Conservation (phyloP, 2,888 invertebrate species). For the Gymnoscelis rufifasciata region DNA sequence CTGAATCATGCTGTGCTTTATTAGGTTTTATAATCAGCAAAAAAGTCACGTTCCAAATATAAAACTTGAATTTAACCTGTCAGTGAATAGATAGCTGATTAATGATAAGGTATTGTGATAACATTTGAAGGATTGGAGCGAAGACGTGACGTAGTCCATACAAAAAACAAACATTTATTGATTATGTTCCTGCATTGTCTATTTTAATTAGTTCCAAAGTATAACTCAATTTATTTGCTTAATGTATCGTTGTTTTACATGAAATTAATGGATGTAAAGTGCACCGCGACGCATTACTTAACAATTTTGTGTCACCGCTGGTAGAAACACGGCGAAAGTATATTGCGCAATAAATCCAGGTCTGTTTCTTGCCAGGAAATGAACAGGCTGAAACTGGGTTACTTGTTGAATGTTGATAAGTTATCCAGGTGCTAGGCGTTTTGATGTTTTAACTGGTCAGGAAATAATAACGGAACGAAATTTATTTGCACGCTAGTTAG, state of each 20-base stretch:
- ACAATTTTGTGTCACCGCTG: slow-evolving; percentile 32
- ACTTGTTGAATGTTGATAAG: neutral
- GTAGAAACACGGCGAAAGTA: slow-evolving; percentile 54
- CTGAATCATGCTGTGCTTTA: neutral
- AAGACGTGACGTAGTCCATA: no score
- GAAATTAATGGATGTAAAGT: neutral
- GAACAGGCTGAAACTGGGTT: slow-evolving; percentile 7
- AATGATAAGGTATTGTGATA: neutral
- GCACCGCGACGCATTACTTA: slow-evolving; percentile 27
- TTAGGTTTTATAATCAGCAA: neutral
- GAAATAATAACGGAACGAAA: no score
- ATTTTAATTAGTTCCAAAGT: no score
- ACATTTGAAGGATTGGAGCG: neutral
- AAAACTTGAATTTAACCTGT: neutral
- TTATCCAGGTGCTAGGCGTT: neutral
- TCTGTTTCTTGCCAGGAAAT: slow-evolving; percentile 38
- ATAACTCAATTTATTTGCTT: no score
- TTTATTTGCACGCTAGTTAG: no score
- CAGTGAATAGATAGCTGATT: neutral
- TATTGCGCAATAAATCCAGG: slow-evolving; percentile 40
- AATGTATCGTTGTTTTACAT: no score
- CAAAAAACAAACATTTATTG: no score
- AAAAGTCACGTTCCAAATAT: slow-evolving; percentile 9
- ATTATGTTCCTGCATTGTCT: no score
- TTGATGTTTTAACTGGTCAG: neutral